Conservation (phyloP, 2,113 vertebrate species). For the Tretioscincus oriximinensis region DNA sequence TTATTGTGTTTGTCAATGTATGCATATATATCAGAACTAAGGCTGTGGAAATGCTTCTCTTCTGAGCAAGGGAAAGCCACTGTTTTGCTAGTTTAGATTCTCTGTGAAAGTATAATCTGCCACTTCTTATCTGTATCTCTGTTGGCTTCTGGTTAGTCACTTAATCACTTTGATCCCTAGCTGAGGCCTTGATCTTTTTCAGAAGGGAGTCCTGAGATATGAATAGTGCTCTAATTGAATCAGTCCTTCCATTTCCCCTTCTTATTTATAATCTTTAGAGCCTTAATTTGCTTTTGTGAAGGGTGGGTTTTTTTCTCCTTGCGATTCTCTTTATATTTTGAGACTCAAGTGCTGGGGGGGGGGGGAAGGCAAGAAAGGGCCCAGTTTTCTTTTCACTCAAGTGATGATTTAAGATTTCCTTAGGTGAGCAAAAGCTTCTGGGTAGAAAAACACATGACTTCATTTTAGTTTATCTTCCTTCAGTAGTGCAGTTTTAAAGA, state of each 20-base stretch:
- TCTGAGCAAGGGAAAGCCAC: constrained; percentile 26
- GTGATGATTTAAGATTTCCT: constrained; percentile 14
- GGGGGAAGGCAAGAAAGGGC: neutral
- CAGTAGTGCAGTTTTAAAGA: constrained; percentile 4
- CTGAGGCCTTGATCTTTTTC: constrained; percentile 54
- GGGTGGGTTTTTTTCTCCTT: neutral
- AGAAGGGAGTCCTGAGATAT: constrained; percentile 30
- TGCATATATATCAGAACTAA: constrained; percentile 26
- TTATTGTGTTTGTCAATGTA: constrained; percentile 38
- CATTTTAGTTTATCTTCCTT: constrained; percentile 3
- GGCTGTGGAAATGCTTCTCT: constrained; percentile 41
- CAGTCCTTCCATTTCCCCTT: constrained; percentile 34
- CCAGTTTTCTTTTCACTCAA: constrained; percentile 13
- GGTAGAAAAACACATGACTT: neutral
- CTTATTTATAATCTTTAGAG: constrained; percentile 31
- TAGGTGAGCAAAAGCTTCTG: constrained; percentile 6
- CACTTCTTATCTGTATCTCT: constrained; percentile 36
- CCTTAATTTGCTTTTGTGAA: constrained; percentile 27
- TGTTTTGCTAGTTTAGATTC: constrained; percentile 39
- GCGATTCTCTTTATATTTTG: constrained; percentile 20
- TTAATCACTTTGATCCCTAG: constrained; percentile 51
- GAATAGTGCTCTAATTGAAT: constrained; percentile 47
- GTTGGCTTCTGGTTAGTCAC: constrained; percentile 30
- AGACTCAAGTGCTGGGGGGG: neutral
- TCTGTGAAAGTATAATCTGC: constrained; percentile 2